Evolutionary conservation across 2,113 vertebrate genomes (phyloP).

Genomic region (Entosphenus tridentatus): DNA sequence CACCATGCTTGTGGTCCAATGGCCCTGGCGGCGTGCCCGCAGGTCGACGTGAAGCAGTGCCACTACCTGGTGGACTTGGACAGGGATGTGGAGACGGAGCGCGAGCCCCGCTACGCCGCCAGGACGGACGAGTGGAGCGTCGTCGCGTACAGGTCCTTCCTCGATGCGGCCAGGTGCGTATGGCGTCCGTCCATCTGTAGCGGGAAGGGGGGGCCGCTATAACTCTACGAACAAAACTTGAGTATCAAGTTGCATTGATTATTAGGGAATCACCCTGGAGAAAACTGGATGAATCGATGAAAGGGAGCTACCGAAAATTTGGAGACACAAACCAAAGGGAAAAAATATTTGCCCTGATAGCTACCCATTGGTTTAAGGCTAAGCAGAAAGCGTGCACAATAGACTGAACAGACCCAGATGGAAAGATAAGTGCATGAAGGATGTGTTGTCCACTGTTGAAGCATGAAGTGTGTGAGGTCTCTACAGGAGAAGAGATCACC

Average conservation of each 20-base stretch:
- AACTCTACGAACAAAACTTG: background rate
- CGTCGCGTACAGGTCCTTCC: constrained; percentile 65
- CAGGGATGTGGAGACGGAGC: constrained; percentile 24
- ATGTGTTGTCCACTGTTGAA: too few relatives aligned
- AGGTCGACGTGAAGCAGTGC: constrained; percentile 69
- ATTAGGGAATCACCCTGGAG: background rate
- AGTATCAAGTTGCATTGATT: background rate
- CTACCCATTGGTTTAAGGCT: too few relatives aligned
- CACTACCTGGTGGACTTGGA: constrained; percentile 88
- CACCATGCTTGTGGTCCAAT: background rate
- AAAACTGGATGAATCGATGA: background rate
- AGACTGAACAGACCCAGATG: too few relatives aligned
- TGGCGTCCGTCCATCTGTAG: background rate
- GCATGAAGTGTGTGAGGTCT: too few relatives aligned
- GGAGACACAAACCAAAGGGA: background rate
- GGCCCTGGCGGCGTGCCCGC: constrained; percentile 10
- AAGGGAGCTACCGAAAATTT: background rate
- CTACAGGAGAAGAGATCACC: too few relatives aligned
- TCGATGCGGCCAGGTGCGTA: constrained; percentile 56
- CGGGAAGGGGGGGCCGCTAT: background rate
- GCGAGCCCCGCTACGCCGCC: constrained; percentile 54
- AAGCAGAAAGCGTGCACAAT: too few relatives aligned
- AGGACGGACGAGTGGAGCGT: constrained; percentile 59
- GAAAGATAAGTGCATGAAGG: too few relatives aligned
- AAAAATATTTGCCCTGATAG: too few relatives aligned